Evolutionary conservation across 1,140 invertebrate genomes (phyloP).

Genomic region (Aphidius ervi): DNA sequence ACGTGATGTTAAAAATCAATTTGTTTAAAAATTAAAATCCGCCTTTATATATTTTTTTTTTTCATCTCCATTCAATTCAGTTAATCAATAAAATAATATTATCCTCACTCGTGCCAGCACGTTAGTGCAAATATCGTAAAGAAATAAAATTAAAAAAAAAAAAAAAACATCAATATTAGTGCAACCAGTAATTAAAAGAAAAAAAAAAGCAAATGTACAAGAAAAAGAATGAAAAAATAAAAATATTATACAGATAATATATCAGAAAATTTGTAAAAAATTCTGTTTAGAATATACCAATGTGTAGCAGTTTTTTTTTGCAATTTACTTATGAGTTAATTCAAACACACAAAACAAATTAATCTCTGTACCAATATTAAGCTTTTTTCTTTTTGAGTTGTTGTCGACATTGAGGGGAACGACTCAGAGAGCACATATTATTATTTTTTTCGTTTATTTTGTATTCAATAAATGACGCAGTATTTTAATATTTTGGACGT

Average conservation of each 20-base stretch:
- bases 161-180: not conserved
- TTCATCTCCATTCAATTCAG: constrained; percentile 1
- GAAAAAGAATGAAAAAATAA: too few relatives aligned
- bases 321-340: too few relatives aligned
- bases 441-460: not conserved
- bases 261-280: too few relatives aligned
- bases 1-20: too few relatives aligned
- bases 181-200: too few relatives aligned
- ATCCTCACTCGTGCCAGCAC: constrained; percentile 25
- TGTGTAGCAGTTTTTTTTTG: not conserved
- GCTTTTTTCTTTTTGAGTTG: not conserved
- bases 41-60: constrained; percentile 9
- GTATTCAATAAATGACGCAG: constrained; percentile 11
- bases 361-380: too few relatives aligned
- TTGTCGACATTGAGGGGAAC: not conserved
- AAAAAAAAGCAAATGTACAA: too few relatives aligned
- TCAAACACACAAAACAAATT: too few relatives aligned
- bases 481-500: constrained; percentile 27
- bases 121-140: constrained; percentile 19
- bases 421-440: constrained; percentile 21
- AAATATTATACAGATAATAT: too few relatives aligned
- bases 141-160: constrained; percentile 6
- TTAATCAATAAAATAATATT: constrained; percentile 8
- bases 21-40: too few relatives aligned
- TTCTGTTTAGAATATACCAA: too few relatives aligned